Evolutionary conservation across 2,888 invertebrate species (phyloP).

Genomic region (Ceriagrion tenellum): DNA sequence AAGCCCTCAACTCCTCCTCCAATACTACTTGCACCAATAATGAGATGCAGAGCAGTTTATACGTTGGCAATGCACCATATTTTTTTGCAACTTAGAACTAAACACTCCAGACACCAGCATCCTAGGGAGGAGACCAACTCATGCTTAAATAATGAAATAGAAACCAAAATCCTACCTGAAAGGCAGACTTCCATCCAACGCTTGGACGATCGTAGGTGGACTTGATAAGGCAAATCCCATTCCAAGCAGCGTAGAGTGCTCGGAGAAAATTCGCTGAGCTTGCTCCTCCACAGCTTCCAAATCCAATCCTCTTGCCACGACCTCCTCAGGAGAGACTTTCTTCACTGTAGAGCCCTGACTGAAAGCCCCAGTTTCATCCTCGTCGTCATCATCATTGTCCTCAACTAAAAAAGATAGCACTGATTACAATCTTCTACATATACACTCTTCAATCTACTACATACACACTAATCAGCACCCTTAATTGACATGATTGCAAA

Average conservation of each 20-base stretch:
- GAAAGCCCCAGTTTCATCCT: slow-evolving; percentile 20
- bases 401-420: slow-evolving; percentile 78
- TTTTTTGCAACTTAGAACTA: too few relatives aligned
- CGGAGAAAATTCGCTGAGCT: slow-evolving; percentile 81
- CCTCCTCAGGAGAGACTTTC: slow-evolving; percentile 14
- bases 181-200: slow-evolving; percentile 92
- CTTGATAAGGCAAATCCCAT: slow-evolving; percentile 94
- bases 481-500: too few relatives aligned
- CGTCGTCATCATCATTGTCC: slow-evolving; percentile 83
- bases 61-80: too few relatives aligned
- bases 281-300: slow-evolving; percentile 86
- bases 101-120: too few relatives aligned
- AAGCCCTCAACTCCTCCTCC: too few relatives aligned
- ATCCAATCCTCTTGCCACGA: slow-evolving; percentile 74
- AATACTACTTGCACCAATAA: too few relatives aligned
- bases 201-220: slow-evolving; percentile 92
- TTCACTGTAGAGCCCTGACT: slow-evolving; percentile 2
- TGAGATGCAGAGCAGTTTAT: too few relatives aligned
- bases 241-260: slow-evolving; percentile 88
- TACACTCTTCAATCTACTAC: too few relatives aligned
- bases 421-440: too few relatives aligned
- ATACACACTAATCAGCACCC: too few relatives aligned
- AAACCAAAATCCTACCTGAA: slow-evolving; percentile 84
- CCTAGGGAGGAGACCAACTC: too few relatives aligned
- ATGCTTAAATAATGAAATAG: too few relatives aligned